Conservation (phyloP, 2,113 vertebrate genomes). For the Butorides virescens region DNA sequence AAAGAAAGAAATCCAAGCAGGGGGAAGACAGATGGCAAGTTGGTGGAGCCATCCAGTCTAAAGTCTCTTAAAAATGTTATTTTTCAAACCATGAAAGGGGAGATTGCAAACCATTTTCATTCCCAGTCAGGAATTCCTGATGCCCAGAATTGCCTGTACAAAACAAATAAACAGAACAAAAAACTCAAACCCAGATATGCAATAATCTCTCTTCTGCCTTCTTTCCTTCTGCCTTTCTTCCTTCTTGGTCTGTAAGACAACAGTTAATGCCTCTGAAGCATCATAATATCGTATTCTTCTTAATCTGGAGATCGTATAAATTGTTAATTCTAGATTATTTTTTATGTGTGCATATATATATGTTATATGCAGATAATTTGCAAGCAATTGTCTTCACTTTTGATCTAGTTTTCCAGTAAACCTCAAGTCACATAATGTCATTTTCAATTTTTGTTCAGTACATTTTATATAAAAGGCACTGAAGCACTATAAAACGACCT, state of each 20-base stretch:
- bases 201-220: neutral
- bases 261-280: neutral
- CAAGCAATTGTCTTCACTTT: neutral
- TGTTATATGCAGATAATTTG: neutral
- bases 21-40: conserved; percentile 20
- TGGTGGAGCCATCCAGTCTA: neutral
- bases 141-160: neutral
- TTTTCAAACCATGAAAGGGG: conserved; percentile 17
- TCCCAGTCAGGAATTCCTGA: neutral
- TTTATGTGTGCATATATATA: neutral
- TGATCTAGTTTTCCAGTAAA: neutral
- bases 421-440: neutral
- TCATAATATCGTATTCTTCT: neutral
- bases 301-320: neutral
- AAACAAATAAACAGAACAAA: neutral
- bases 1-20: conserved; percentile 7
- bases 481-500: neutral
- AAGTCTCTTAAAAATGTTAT: conserved; percentile 28
- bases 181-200: neutral
- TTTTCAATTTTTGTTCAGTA: neutral
- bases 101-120: neutral
- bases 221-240: neutral
- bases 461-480: neutral
- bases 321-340: neutral
- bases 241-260: neutral